A percentile compares a stretch with the other conserved stretches of the same genome.
Conservation (phyloP, 2,797 vertebrate species). For the Kryptopterus vitreolus region DNA sequence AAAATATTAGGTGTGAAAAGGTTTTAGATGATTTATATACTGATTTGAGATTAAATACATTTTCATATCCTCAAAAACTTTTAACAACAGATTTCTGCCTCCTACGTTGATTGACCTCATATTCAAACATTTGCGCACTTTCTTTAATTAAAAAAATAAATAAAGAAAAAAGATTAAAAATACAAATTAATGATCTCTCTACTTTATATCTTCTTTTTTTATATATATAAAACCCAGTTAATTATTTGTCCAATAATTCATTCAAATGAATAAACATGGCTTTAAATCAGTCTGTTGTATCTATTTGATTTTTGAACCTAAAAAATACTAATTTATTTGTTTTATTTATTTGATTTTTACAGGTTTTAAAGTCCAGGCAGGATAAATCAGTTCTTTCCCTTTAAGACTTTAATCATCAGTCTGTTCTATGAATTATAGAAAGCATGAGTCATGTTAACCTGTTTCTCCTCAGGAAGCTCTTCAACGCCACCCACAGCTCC, state of each 20-base stretch:
- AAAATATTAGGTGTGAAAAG: background rate
- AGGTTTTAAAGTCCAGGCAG: no score
- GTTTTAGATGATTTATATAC: background rate
- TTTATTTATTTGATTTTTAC: no score
- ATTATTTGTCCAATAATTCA: background rate
- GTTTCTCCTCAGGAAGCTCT: background rate
- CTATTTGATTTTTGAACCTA: no score
- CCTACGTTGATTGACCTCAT: constrained; percentile 10
- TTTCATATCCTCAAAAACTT: background rate
- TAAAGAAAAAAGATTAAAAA: no score
- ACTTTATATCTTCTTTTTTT: background rate
- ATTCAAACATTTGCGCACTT: background rate
- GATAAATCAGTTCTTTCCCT: background rate
- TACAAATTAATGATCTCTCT: background rate
- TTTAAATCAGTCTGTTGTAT: background rate
- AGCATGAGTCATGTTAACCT: background rate
- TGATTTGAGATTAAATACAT: background rate
- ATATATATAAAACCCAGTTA: background rate
- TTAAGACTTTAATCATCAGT: background rate
- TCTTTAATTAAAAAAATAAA: no score
- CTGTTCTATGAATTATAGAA: background rate
- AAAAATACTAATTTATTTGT: no score
- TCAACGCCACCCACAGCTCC: background rate
- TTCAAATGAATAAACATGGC: background rate
- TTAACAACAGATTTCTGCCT: background rate